Evolutionary conservation across 2,888 invertebrate genomes (phyloP).

Genomic region (Agonopterix heracliana): DNA sequence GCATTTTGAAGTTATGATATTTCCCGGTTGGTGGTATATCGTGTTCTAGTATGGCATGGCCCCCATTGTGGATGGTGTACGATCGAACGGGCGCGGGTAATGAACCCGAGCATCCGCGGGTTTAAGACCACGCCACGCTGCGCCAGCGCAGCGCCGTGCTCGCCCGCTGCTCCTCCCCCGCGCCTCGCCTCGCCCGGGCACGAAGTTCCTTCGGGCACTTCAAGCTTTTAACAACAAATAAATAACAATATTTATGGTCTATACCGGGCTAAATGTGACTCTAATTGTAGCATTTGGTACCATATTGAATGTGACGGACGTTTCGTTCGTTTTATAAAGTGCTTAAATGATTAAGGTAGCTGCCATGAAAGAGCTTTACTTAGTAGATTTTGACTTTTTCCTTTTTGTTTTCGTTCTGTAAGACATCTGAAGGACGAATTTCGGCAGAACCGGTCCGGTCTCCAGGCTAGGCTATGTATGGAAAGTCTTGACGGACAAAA

Average conservation of each 20-base stretch:
- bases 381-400: too few relatives aligned
- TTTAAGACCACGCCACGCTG: slow-evolving; percentile 1
- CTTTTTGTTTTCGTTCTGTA: not conserved
- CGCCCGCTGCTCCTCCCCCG: slow-evolving; percentile 19
- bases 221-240: slow-evolving; percentile 23
- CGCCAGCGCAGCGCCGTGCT: slow-evolving; percentile 12
- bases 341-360: too few relatives aligned
- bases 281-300: slow-evolving; percentile 2
- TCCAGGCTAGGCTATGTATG: not conserved
- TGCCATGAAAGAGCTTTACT: too few relatives aligned
- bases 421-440: not conserved
- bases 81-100: slow-evolving; percentile 53
- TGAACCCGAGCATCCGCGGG: slow-evolving; percentile 47
- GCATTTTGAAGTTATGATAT: not conserved
- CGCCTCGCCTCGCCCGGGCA: slow-evolving; percentile 31
- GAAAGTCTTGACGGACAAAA: too few relatives aligned
- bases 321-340: too few relatives aligned
- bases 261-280: slow-evolving; percentile 5
- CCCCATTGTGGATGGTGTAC: slow-evolving; percentile 48
- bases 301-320: too few relatives aligned
- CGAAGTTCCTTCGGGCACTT: slow-evolving; percentile 35
- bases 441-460: not conserved
- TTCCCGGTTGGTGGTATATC: slow-evolving; percentile 30
- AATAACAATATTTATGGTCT: slow-evolving; percentile 27
- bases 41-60: slow-evolving; percentile 39